Base-by-base conservation (phyloP, 2,888 invertebrate genomes). In the Xanthorhoe designata region DNA sequence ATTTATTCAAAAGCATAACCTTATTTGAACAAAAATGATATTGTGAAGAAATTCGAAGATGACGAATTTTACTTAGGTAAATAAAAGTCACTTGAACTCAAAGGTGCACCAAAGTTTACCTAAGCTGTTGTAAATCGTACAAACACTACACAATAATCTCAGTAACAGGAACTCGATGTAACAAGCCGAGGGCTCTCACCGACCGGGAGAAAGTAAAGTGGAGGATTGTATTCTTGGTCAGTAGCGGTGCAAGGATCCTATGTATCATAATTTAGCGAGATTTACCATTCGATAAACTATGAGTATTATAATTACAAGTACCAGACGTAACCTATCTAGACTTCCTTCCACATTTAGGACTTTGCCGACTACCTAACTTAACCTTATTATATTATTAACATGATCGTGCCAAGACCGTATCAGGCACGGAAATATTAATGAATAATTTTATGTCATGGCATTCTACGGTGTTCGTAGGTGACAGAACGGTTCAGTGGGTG, bases 181-280 rank as follows among this genome's bases (percentile, higher is more conserved):
- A 74, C 73, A 78, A 74, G 78, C 75, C 75, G 71, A 78, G 76
- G 61, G 73, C 74, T 79, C 84, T 84, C 84, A 79, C 78, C 72
- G 69, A 71, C 64, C 54, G 74, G 80, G 68, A 77, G 85, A 87
- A 84, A 87, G 84, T 85, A 80, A 78, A 81, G 73, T 75, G 72
- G 70, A 74, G 70, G 74, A 75, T 71, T 71, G 69, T 65, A 73
- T 70, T 74, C 57, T 32, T 42, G 45, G 51, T 15, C 55, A 50
- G 56, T 24, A 24, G 38, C 52, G 60, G 15, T 52, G 52, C 29
- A 45, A 52, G 52, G 19, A 52, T 47, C 47, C 47, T 17, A 1
- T 47, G 47, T 47, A 47, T 47, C 15, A 47, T 13, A 45, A 8
- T 38, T 38, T 10, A 0, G 35, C 35, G n/a, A n/a, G n/a, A n/a